Evolutionary conservation across 2,888 invertebrate genomes (phyloP), one percentile per base, ranked within the genome.

Genomic region (Eledone cirrhosa): DNA sequence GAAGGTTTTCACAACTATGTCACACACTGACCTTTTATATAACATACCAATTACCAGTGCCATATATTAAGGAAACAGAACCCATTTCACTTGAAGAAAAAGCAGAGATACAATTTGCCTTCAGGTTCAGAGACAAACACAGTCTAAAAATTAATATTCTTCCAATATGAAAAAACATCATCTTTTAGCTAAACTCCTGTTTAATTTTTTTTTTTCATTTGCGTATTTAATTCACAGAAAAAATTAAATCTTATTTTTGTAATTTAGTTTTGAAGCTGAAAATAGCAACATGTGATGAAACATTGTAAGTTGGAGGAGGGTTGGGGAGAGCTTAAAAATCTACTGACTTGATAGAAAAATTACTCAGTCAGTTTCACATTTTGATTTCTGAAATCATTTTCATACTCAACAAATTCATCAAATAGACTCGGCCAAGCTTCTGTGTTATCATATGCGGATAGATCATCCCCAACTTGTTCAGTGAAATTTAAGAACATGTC

Each of bases 381-480:
- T 92, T 96, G 96, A 93, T 96, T 96, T 92, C 95, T 94, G 91
- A 96, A 95, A 92, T 97, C 97, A 92, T 96, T 97, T 91, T 98
- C 97, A 91, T 94, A 96, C 89, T 98, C 98, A 77, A 98, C 97
- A 92, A 98, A 98, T 91, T 98, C 98, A 92, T 98, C 98, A 92
- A 98, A 97, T 86, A 98, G 94, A 92, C 97, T 97, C 80, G 98
- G 98, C 96, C 98, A 98, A 78, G 98, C 98, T 92, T 98, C 97
- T 78, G 96, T 95, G 91, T 98, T 97, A 92, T 98, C 97, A 89
- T 98, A 98, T 88, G 94, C 94, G 89, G 95, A 95, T 90, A 98
- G 94, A 93, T 98, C 97, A 89, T 94, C 93, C 63, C 95, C 95
- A 86, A 97, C 95, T 90, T 95, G 94, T 92, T 98, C 97, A 85